phyloP scores from a whole-genome alignment of 2,113 vertebrate genomes.

The Panthera tigris region DNA sequence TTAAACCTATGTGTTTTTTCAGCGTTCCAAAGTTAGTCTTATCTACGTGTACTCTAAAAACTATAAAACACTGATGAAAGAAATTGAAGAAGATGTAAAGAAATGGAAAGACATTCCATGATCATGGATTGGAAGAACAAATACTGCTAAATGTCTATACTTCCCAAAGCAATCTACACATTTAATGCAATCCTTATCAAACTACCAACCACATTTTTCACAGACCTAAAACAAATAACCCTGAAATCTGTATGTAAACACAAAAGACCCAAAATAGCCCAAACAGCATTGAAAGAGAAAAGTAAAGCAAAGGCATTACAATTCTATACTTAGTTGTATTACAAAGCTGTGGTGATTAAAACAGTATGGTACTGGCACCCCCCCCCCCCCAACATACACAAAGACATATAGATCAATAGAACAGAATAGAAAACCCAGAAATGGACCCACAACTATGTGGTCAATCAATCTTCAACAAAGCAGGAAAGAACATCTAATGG shows the following conservation, averaged over 20 bases:
- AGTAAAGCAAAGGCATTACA: neutral
- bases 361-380: neutral
- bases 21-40: neutral
- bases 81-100: neutral
- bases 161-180: neutral
- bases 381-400: too few relatives aligned
- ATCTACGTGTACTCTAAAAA: neutral
- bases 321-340: neutral
- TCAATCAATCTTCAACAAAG: neutral
- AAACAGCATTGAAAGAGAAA: neutral
- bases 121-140: neutral
- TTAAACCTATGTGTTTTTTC: neutral
- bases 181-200: neutral
- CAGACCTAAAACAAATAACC: neutral
- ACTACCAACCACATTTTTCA: neutral
- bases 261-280: neutral
- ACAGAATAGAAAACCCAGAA: neutral
- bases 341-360: neutral
- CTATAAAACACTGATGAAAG: neutral
- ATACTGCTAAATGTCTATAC: neutral
- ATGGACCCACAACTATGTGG: neutral
- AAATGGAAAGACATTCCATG: neutral
- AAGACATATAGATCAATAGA: neutral
- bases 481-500: neutral
- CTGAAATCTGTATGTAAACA: neutral